phyloP scores from a whole-genome alignment of 1,140 invertebrate genomes.

The Thrips palmi region DNA sequence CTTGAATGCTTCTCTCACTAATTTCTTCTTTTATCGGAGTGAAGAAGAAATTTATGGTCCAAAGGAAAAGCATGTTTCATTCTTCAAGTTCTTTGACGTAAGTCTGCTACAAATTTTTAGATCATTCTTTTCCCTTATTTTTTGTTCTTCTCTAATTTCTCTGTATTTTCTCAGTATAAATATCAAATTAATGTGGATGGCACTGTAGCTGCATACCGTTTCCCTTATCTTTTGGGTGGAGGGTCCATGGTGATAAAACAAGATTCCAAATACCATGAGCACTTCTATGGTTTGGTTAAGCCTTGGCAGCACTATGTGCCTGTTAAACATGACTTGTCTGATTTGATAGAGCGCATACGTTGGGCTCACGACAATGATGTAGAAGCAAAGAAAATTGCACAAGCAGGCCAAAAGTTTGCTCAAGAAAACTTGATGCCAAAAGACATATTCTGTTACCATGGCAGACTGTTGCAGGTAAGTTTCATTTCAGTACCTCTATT shows the following conservation, averaged over 20 bases:
- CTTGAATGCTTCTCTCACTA: slow-evolving; percentile 83
- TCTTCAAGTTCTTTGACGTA: slow-evolving; percentile 93
- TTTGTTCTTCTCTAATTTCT: slow-evolving; percentile 3
- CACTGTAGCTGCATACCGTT: slow-evolving; percentile 85
- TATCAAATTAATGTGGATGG: slow-evolving; percentile 92
- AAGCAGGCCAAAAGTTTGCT: slow-evolving; percentile 52
- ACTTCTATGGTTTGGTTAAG: slow-evolving; percentile 67
- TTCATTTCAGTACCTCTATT: background rate
- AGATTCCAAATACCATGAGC: slow-evolving; percentile 83
- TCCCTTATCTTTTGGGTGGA: slow-evolving; percentile 79
- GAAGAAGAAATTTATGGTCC: slow-evolving; percentile 73
- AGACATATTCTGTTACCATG: slow-evolving; percentile 82
- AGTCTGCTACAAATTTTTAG: slow-evolving; percentile 19
- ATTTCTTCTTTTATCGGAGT: slow-evolving; percentile 90
- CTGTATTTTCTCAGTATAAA: slow-evolving; percentile 60
- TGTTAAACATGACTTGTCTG: slow-evolving; percentile 49
- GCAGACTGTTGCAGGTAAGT: slow-evolving; percentile 50
- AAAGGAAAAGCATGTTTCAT: slow-evolving; percentile 63
- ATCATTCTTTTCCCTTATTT: background rate
- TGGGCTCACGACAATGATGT: slow-evolving; percentile 69
- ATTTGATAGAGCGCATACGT: slow-evolving; percentile 58
- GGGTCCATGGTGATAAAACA: slow-evolving; percentile 81
- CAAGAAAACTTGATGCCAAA: slow-evolving; percentile 63
- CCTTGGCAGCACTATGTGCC: slow-evolving; percentile 72
- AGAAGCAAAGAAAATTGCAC: slow-evolving; percentile 46